Percentiles rank a stretch among this genome's conserved stretches.
These are phyloP conservation scores for Rhinoraja longicauda DNA, from an alignment of 2,797 vertebrate species.

Conservation along the genomic window DNA sequence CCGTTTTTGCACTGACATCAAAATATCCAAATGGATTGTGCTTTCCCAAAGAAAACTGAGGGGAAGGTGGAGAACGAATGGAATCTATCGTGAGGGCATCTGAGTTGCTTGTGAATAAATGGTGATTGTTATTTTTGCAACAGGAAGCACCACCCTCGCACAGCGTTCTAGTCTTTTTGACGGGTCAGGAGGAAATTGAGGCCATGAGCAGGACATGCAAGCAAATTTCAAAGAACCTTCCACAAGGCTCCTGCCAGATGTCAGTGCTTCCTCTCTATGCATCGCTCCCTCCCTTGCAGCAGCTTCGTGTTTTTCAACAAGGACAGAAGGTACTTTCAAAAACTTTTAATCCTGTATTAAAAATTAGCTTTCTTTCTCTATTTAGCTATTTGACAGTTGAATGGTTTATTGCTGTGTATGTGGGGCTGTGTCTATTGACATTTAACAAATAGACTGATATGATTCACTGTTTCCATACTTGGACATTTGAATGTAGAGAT, in stretches of 20 bases:
- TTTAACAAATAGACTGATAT: no score
- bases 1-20: background rate
- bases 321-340: slow-evolving; percentile 69
- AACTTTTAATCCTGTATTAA: background rate
- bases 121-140: background rate
- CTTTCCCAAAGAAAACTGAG: background rate
- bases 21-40: background rate
- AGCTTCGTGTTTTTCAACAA: slow-evolving; percentile 83
- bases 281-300: slow-evolving; percentile 80
- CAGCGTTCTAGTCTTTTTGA: slow-evolving; percentile 92
- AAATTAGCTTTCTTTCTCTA: no score
- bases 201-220: slow-evolving; percentile 86
- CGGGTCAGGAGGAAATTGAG: slow-evolving; percentile 96
- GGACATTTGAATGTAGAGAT: no score
- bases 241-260: slow-evolving; percentile 72
- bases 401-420: no score
- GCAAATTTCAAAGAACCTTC: slow-evolving; percentile 84
- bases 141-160: slow-evolving; percentile 82
- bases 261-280: slow-evolving; percentile 82
- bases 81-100: background rate
- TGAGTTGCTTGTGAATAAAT: background rate
- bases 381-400: no score
- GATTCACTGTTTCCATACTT: no score
- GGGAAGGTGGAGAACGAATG: background rate
- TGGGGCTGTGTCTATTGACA: no score